These are phyloP conservation scores for Drosophila subobscura DNA, from an alignment of 1,140 invertebrate species.

Conservation along the genomic window DNA sequence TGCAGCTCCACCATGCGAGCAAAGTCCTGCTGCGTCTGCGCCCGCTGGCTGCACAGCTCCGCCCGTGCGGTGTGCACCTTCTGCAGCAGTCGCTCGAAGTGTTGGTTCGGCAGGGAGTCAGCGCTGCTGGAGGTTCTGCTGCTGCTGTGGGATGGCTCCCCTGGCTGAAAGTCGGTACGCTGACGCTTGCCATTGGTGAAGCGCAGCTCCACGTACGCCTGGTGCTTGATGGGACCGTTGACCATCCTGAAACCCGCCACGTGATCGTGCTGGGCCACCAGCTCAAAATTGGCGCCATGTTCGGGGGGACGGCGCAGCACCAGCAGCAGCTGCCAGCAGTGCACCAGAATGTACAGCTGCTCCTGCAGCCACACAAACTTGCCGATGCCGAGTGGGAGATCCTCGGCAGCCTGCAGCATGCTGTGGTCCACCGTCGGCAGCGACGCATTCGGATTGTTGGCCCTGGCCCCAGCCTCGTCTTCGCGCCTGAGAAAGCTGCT, in stretches of 20 bases:
- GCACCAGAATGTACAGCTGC: constrained; percentile 50
- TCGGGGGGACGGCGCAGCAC: constrained; percentile 49
- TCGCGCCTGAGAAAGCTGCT: constrained; percentile 49
- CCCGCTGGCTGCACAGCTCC: constrained; percentile 43
- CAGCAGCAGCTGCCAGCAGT: constrained; percentile 51
- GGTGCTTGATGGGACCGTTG: constrained; percentile 38
- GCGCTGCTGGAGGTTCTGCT: background rate
- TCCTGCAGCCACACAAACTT: constrained; percentile 56
- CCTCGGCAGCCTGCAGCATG: constrained; percentile 48
- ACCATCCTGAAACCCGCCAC: constrained; percentile 40
- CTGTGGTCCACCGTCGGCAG: constrained; percentile 21
- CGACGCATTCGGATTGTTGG: constrained; percentile 3
- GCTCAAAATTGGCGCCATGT: constrained; percentile 37
- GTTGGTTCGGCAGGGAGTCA: background rate
- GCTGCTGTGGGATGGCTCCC: background rate
- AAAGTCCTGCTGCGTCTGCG: constrained; percentile 55
- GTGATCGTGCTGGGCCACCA: constrained; percentile 37
- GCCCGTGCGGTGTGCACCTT: constrained; percentile 44
- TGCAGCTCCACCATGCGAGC: constrained; percentile 21
- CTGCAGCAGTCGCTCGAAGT: constrained; percentile 46
- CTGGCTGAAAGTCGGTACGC: constrained; percentile 53
- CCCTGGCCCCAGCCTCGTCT: background rate
- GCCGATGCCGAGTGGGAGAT: constrained; percentile 48
- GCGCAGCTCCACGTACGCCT: constrained; percentile 57
- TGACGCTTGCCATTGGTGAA: constrained; percentile 49